These are phyloP conservation scores for Phataginus tricuspis DNA, from an alignment of 2,797 vertebrate species.

Conservation along the genomic window DNA sequence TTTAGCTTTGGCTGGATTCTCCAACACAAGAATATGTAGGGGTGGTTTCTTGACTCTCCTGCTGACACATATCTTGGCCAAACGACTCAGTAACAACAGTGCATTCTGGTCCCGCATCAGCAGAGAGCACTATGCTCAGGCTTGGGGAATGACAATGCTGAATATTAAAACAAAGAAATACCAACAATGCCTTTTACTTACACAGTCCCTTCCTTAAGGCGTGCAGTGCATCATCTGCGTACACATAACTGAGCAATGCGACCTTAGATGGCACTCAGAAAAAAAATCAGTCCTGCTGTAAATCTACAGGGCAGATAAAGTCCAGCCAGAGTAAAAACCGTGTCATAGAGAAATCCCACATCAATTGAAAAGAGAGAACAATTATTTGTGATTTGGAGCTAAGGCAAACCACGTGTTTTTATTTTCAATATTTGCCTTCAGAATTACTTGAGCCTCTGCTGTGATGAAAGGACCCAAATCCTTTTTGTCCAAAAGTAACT, in stretches of 20 bases:
- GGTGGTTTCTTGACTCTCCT: not conserved
- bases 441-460: slow-evolving; percentile 11
- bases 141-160: not conserved
- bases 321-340: not conserved
- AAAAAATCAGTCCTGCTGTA: not conserved
- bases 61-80: not conserved
- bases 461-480: slow-evolving; percentile 18
- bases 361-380: slow-evolving; percentile 21
- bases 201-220: not conserved
- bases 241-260: not conserved
- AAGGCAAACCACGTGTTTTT: slow-evolving; percentile 45
- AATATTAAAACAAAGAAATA: slow-evolving; percentile 53
- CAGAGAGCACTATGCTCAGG: not conserved
- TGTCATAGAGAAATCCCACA: not conserved
- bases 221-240: not conserved
- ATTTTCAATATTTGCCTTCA: slow-evolving; percentile 62
- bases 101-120: not conserved
- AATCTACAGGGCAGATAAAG: not conserved
- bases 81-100: not conserved
- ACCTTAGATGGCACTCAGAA: not conserved
- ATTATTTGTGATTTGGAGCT: slow-evolving; percentile 32
- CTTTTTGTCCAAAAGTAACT: not conserved
- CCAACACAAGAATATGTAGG: not conserved
- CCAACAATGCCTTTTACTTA: not conserved
- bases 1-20: not conserved